A percentile compares a stretch with the other conserved stretches of the same genome.
Conservation (phyloP, 1,140 invertebrate species). For the Psilanteris sp. region DNA sequence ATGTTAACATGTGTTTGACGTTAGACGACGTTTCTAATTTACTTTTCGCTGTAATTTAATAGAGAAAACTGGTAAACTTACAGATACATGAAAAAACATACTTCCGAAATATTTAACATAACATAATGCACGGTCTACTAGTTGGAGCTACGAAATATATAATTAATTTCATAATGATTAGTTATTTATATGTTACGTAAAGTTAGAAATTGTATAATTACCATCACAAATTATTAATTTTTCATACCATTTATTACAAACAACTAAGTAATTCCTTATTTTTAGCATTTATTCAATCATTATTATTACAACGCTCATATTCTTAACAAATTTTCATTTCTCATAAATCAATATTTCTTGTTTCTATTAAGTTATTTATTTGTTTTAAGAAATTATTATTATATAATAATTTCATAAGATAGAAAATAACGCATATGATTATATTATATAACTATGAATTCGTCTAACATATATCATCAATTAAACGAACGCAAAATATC, state of each 20-base stretch:
- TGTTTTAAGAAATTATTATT: slow-evolving; percentile 3
- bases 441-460: slow-evolving; percentile 14
- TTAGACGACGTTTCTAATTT: not conserved
- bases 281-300: slow-evolving; percentile 1
- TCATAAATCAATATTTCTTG: slow-evolving; percentile 1
- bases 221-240: not conserved
- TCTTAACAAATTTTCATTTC: not conserved
- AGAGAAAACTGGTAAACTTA: slow-evolving; percentile 2
- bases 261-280: not conserved
- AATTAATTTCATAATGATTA: slow-evolving; percentile 22
- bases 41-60: slow-evolving; percentile 10
- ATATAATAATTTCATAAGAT: slow-evolving; percentile 4
- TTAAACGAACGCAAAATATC: slow-evolving; percentile 12
- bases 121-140: not conserved
- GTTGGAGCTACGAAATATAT: slow-evolving; percentile 3
- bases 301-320: no score
- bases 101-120: slow-evolving; percentile 5
- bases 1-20: slow-evolving; percentile 5
- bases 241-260: slow-evolving; percentile 2
- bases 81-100: not conserved
- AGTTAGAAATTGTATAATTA: slow-evolving; percentile 15
- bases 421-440: slow-evolving; percentile 9
- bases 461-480: slow-evolving; percentile 15
- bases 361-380: slow-evolving; percentile 8
- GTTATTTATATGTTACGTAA: slow-evolving; percentile 16